phyloP scores from a whole-genome alignment of 2,113 vertebrate species.

The Engystomops pustulosus region DNA sequence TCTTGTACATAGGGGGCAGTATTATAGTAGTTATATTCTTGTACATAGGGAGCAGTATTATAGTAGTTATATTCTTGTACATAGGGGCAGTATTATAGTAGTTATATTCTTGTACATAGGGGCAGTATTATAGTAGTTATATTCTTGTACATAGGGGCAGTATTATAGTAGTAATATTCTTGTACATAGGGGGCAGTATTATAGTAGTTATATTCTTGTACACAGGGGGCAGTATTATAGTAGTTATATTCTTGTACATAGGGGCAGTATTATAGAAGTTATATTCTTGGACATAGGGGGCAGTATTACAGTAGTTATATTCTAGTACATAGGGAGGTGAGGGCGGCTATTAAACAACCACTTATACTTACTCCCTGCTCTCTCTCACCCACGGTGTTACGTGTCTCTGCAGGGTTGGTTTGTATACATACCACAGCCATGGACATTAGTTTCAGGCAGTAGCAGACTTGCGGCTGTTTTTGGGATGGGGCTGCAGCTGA shows the following conservation, averaged over 20 bases:
- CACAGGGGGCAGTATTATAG: not conserved
- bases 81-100: too few relatives aligned
- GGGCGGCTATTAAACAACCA: too few relatives aligned
- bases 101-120: too few relatives aligned
- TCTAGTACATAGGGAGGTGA: not conserved
- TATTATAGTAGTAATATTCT: slow-evolving; percentile 7
- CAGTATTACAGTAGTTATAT: not conserved
- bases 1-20: slow-evolving; percentile 3
- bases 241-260: slow-evolving; percentile 10
- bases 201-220: slow-evolving; percentile 7
- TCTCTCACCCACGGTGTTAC: too few relatives aligned
- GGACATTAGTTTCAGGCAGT: too few relatives aligned
- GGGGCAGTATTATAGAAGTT: not conserved
- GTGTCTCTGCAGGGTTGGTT: too few relatives aligned
- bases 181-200: slow-evolving; percentile 21
- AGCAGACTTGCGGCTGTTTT: too few relatives aligned
- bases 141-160: not conserved
- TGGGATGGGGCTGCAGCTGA: too few relatives aligned
- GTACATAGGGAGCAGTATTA: slow-evolving; percentile 7
- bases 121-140: slow-evolving; percentile 3
- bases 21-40: slow-evolving; percentile 17
- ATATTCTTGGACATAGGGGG: not conserved
- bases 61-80: slow-evolving; percentile 2
- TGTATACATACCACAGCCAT: too few relatives aligned
- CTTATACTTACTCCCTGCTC: too few relatives aligned